A percentile compares a stretch with the other conserved stretches of the same genome.
Evolutionary conservation across 2,888 invertebrate species (phyloP).

Genomic region (Muscina levida): DNA sequence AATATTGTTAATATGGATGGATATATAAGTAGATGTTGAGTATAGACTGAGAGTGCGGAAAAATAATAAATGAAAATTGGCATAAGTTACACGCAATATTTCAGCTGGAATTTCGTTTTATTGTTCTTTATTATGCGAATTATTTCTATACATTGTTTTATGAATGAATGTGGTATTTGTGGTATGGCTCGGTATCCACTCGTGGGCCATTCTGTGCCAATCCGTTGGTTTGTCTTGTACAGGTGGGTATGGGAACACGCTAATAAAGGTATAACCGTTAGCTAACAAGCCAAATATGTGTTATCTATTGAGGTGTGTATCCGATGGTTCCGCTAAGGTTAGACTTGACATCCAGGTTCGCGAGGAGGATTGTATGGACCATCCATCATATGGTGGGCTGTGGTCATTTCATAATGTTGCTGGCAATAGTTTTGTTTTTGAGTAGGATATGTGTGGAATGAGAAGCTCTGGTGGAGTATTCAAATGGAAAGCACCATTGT

Average conservation of each 20-base stretch:
- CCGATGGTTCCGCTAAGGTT: no score
- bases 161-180: slow-evolving; percentile 44
- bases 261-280: slow-evolving; percentile 1
- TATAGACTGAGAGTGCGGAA: not conserved
- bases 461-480: no score
- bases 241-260: not conserved
- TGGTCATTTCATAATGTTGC: no score
- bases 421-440: no score
- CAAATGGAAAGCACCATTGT: no score
- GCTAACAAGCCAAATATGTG: not conserved
- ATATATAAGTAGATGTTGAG: not conserved
- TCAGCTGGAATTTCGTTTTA: slow-evolving; percentile 41
- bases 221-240: not conserved
- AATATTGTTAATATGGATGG: slow-evolving; percentile 26
- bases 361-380: no score
- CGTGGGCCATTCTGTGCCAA: not conserved
- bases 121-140: slow-evolving; percentile 46
- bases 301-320: no score
- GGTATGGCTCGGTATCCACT: not conserved
- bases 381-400: no score
- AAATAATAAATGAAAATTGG: slow-evolving; percentile 8
- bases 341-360: no score
- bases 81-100: slow-evolving; percentile 48
- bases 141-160: slow-evolving; percentile 46
- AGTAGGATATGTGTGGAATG: no score